A percentile compares a stretch with the other conserved stretches of the same genome.
Conservation (phyloP, 2,113 vertebrate species). For the Hippocampus mohnikei region DNA sequence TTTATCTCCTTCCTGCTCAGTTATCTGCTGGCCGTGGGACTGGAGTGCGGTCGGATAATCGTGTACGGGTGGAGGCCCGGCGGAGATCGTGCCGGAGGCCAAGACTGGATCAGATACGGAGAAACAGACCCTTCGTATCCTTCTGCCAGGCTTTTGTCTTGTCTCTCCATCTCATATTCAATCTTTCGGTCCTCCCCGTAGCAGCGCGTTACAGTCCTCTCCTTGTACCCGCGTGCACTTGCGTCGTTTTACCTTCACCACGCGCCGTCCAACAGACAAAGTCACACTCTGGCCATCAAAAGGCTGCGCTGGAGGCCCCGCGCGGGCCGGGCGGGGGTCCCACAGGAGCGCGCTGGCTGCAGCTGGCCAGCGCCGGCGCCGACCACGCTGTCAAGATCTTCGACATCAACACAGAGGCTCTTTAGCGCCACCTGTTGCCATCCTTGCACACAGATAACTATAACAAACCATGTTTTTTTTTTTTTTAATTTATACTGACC, state of each 20-base stretch:
- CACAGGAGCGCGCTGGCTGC: slow-evolving; percentile 76
- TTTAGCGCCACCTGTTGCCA: slow-evolving; percentile 46
- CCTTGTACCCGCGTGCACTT: neutral
- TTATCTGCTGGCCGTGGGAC: slow-evolving; percentile 83
- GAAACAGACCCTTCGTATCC: slow-evolving; percentile 82
- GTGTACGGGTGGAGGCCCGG: slow-evolving; percentile 83
- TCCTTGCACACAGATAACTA: neutral
- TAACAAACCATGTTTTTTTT: neutral
- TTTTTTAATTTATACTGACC: neutral
- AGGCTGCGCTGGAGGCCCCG: slow-evolving; percentile 84
- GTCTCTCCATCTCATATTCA: neutral
- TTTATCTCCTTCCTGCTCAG: slow-evolving; percentile 54
- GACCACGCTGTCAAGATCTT: slow-evolving; percentile 92
- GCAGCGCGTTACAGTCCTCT: neutral
- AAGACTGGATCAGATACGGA: slow-evolving; percentile 78
- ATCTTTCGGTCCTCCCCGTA: neutral
- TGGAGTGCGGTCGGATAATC: slow-evolving; percentile 84
- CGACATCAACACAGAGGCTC: slow-evolving; percentile 74
- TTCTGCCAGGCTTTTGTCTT: neutral
- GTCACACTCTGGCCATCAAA: slow-evolving; percentile 88
- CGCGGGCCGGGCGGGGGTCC: slow-evolving; percentile 69
- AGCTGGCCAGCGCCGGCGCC: slow-evolving; percentile 87
- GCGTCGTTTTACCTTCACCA: slow-evolving; percentile 58
- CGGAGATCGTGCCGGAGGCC: slow-evolving; percentile 56
- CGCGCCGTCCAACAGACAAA: slow-evolving; percentile 74